Percentiles rank a stretch among this genome's conserved stretches.
Conservation (phyloP, 2,113 vertebrate species). For the Empidonax alnorum region DNA sequence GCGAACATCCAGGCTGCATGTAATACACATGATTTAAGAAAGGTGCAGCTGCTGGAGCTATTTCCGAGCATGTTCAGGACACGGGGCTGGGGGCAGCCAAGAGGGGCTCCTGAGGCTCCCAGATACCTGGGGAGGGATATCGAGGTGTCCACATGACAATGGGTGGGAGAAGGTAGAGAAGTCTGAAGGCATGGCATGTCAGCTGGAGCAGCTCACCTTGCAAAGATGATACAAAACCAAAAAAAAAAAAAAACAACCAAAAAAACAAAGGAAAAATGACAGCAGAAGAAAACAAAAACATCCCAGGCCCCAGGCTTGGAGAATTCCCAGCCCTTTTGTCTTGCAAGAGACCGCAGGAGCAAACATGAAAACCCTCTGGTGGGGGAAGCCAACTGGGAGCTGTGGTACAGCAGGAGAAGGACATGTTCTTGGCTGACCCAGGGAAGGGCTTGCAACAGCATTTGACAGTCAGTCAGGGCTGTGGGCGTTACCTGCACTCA, state of each 20-base stretch:
- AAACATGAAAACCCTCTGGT: not conserved
- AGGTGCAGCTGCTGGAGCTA: conserved; percentile 54
- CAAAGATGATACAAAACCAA: not conserved
- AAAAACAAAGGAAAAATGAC: not conserved
- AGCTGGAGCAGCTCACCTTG: conserved; percentile 18
- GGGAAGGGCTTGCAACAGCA: not conserved
- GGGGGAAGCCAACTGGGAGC: conserved; percentile 47
- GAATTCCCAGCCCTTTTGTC: conserved; percentile 9
- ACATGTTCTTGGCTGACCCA: conserved; percentile 19
- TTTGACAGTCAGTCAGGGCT: not conserved
- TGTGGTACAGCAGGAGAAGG: conserved; percentile 49
- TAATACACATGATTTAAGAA: conserved; percentile 60
- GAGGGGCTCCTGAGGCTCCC: not conserved
- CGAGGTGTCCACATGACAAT: not conserved
- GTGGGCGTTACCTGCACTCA: not conserved
- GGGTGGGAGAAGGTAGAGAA: not conserved
- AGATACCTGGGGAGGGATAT: not conserved
- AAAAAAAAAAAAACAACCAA: too few species aligned
- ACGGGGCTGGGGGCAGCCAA: not conserved
- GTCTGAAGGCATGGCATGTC: not conserved
- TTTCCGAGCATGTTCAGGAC: conserved; percentile 10
- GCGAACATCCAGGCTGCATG: conserved; percentile 43
- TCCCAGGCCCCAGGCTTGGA: not conserved
- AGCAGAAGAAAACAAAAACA: not conserved
- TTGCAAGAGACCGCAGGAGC: not conserved